Evolutionary conservation across 2,888 invertebrate genomes (phyloP).

Genomic region (Euzetes globulus): DNA sequence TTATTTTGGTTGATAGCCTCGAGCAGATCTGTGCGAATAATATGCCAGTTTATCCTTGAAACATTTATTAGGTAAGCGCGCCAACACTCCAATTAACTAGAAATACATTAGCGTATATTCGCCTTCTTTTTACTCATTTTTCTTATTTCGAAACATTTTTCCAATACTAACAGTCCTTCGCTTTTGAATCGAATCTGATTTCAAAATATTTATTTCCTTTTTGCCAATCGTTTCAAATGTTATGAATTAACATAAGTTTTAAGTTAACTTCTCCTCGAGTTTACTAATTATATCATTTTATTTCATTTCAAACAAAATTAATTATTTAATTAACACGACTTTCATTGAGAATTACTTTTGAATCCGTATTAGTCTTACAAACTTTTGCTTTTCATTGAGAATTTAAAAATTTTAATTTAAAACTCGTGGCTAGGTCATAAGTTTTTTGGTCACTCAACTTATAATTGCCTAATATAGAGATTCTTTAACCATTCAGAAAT

Average conservation of each 20-base stretch:
- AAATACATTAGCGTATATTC: neutral
- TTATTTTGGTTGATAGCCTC: conserved; percentile 15
- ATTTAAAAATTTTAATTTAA: too few species aligned
- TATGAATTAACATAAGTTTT: too few species aligned
- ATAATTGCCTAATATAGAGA: too few species aligned
- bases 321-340: neutral
- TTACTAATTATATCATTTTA: too few species aligned
- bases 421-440: too few species aligned
- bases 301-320: neutral
- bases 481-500: too few species aligned
- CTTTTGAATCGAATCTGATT: neutral
- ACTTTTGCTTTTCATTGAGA: too few species aligned
- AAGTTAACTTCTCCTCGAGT: too few species aligned
- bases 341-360: too few species aligned
- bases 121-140: neutral
- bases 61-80: conserved; percentile 20
- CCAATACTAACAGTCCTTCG: neutral
- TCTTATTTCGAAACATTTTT: neutral
- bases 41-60: conserved; percentile 12
- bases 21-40: neutral
- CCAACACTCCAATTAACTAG: neutral
- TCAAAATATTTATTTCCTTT: conserved; percentile 19
- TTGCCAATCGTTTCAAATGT: neutral
- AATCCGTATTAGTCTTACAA: too few species aligned
- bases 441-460: too few species aligned